Percentiles rank a stretch among this genome's conserved stretches.
phyloP scores from a whole-genome alignment of 1,140 invertebrate species.

The Drosophila grimshawi region DNA sequence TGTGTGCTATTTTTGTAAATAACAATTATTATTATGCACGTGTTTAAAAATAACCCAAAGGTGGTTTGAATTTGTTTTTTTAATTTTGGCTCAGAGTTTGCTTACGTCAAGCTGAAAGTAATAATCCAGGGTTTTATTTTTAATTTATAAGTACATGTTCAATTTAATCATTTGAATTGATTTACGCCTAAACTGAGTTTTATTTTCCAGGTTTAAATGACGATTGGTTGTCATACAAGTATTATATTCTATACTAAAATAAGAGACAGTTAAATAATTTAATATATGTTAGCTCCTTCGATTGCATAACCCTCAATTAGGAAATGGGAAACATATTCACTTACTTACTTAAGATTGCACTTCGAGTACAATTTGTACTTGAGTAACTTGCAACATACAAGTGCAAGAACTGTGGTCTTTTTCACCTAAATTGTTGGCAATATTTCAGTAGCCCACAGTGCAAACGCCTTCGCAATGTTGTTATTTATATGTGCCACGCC shows the following conservation, averaged over 20 bases:
- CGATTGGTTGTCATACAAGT: too few relatives aligned
- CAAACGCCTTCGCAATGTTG: conserved; percentile 10
- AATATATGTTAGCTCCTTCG: neutral
- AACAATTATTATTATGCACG: neutral
- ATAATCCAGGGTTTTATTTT: too few relatives aligned
- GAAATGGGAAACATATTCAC: neutral
- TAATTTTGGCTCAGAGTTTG: neutral
- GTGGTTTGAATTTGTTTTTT: neutral
- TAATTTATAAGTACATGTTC: too few relatives aligned
- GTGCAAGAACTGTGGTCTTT: neutral
- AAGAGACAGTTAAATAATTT: too few relatives aligned
- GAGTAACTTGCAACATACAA: neutral
- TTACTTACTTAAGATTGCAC: neutral
- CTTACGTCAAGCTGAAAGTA: too few relatives aligned
- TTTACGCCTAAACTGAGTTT: too few relatives aligned
- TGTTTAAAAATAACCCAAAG: neutral
- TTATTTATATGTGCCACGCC: conserved; percentile 61
- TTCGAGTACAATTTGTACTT: neutral
- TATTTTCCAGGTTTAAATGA: too few relatives aligned
- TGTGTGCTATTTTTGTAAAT: neutral
- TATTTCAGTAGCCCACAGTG: conserved; percentile 37
- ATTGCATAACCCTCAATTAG: neutral
- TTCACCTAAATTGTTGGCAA: conserved; percentile 39
- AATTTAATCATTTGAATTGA: too few relatives aligned
- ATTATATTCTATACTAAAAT: too few relatives aligned